These are phyloP conservation scores for Scolopax rusticola DNA, from an alignment of 2,797 vertebrate species.

Conservation along the genomic window DNA sequence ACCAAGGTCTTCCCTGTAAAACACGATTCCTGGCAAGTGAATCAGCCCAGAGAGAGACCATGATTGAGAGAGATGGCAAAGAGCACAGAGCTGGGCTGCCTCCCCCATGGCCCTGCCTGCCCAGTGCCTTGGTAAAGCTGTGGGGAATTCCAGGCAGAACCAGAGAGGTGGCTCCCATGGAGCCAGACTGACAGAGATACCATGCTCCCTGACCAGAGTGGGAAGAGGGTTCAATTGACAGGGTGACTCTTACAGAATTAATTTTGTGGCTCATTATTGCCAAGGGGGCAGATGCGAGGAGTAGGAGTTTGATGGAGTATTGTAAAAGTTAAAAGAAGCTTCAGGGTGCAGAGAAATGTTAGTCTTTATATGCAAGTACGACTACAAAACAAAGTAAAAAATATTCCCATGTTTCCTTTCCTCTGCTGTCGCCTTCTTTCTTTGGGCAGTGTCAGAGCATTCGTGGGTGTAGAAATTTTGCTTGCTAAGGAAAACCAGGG, in stretches of 20 bases:
- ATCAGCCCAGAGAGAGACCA: neutral
- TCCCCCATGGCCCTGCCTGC: neutral
- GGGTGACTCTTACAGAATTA: neutral
- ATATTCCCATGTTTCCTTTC: neutral
- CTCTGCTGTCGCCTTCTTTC: neutral
- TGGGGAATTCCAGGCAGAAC: neutral
- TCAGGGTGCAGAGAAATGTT: neutral
- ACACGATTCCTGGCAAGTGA: accelerated
- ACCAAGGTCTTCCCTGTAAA: neutral
- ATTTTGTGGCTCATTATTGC: neutral
- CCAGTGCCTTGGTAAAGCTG: accelerated
- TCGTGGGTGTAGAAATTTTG: neutral
- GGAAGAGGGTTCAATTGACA: neutral
- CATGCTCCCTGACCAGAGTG: too few species aligned
- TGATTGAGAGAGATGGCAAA: neutral
- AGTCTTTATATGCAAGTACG: neutral
- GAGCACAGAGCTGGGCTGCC: accelerated
- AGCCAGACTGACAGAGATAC: neutral
- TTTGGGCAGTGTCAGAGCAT: neutral
- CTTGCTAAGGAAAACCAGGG: neutral
- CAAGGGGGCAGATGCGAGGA: neutral
- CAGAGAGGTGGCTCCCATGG: neutral
- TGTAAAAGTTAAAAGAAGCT: neutral
- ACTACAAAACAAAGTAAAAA: neutral
- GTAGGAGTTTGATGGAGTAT: neutral